Percentiles rank a stretch among this genome's conserved stretches.
Conservation (phyloP, 1,140 invertebrate species). For the Harpegnathos saltator region DNA sequence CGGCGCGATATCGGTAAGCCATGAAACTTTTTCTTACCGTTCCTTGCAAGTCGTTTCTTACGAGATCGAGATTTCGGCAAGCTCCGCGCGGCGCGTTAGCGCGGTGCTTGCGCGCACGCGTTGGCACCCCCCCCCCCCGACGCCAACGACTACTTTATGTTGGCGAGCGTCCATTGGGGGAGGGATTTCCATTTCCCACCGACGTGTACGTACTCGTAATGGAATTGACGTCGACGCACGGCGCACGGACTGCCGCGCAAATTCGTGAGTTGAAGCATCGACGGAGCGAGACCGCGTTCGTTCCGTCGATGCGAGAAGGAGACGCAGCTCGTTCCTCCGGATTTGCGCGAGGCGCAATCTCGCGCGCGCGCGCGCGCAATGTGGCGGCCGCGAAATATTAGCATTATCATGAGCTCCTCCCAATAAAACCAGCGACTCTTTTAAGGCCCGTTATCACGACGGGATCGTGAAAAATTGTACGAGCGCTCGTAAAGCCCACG, state of each 20-base stretch:
- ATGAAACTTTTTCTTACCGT: conserved; percentile 59
- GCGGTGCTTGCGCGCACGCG: no score
- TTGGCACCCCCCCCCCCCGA: no score
- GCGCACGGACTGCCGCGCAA: neutral
- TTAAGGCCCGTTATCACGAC: conserved; percentile 12
- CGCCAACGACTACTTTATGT: conserved; percentile 11
- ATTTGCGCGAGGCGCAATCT: neutral
- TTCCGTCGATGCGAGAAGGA: no score
- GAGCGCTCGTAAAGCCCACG: conserved; percentile 27
- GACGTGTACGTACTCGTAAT: neutral
- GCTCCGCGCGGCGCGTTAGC: conserved; percentile 34
- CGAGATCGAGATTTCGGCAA: conserved; percentile 51
- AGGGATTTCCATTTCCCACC: conserved; percentile 22
- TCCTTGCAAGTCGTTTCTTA: conserved; percentile 12
- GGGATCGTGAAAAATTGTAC: conserved; percentile 47
- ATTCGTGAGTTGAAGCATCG: neutral
- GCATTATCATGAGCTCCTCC: neutral
- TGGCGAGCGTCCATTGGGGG: neutral
- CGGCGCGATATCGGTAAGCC: conserved; percentile 60
- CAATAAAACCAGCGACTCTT: conserved; percentile 17
- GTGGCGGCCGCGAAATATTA: conserved; percentile 13
- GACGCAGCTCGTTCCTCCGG: neutral
- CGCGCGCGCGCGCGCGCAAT: neutral
- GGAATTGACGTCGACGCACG: neutral
- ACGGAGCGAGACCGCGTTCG: no score